Evolutionary conservation across 2,797 vertebrate genomes (phyloP).

Genomic region (Thripadectes ignobilis): DNA sequence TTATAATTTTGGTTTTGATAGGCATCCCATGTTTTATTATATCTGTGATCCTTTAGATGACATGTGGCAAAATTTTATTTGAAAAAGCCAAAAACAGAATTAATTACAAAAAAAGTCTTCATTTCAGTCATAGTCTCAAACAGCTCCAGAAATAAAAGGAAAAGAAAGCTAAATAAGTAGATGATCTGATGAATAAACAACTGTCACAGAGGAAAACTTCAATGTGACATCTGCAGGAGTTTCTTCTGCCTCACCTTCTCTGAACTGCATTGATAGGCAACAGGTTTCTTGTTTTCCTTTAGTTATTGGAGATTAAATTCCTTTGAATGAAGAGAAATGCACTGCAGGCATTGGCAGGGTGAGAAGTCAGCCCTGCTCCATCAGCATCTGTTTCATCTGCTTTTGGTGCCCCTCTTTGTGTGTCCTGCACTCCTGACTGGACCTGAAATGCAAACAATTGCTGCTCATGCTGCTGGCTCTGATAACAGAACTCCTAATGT

Average conservation of each 20-base stretch:
- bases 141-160: background rate
- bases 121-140: background rate
- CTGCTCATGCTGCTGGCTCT: conserved; percentile 39
- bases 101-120: background rate
- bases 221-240: background rate
- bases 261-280: background rate
- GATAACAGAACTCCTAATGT: conserved; percentile 35
- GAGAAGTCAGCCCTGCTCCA: conserved; percentile 8
- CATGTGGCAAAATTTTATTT: background rate
- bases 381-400: conserved; percentile 34
- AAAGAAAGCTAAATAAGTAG: background rate
- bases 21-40: background rate
- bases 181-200: background rate
- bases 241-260: background rate
- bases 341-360: background rate
- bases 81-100: background rate
- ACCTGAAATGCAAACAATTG: conserved; percentile 9
- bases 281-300: background rate
- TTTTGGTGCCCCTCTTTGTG: background rate
- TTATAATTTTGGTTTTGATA: background rate
- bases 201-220: background rate
- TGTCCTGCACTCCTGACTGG: background rate
- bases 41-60: background rate
- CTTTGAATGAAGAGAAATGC: background rate
- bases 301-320: background rate